Percentiles rank a stretch among this genome's conserved stretches.
Conservation (phyloP, 2,888 invertebrate genomes). For the Homarus gammarus region DNA sequence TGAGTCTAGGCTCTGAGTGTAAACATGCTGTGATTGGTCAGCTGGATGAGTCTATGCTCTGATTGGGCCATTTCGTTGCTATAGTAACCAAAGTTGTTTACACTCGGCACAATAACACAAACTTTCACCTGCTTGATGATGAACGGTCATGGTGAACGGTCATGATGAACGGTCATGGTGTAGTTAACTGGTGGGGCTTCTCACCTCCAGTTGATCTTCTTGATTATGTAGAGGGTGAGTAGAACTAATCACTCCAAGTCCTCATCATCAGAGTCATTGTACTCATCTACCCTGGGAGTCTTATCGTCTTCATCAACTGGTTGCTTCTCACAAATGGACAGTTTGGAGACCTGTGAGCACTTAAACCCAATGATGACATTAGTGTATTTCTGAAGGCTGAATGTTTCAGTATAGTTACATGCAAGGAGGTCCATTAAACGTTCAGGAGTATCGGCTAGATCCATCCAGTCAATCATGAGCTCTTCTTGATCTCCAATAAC, state of each 20-base stretch:
- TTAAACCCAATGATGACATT: too few species aligned
- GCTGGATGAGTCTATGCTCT: neutral
- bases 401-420: too few species aligned
- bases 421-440: too few species aligned
- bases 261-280: neutral
- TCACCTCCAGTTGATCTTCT: constrained; percentile 57
- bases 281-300: neutral
- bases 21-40: neutral
- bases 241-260: neutral
- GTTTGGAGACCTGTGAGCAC: too few species aligned
- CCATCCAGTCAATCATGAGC: neutral
- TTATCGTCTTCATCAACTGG: neutral
- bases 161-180: constrained; percentile 52
- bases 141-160: constrained; percentile 44
- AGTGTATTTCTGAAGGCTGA: too few species aligned
- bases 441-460: too few species aligned
- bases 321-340: neutral
- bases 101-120: neutral
- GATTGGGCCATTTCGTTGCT: constrained; percentile 22
- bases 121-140: too few species aligned
- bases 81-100: constrained; percentile 43
- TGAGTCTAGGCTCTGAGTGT: neutral
- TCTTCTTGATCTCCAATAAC: neutral
- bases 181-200: constrained; percentile 69
- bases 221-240: constrained; percentile 45